Evolutionary conservation across 2,113 vertebrate species (phyloP), one percentile per base, ranked within the genome.

Genomic region (Channa argus): DNA sequence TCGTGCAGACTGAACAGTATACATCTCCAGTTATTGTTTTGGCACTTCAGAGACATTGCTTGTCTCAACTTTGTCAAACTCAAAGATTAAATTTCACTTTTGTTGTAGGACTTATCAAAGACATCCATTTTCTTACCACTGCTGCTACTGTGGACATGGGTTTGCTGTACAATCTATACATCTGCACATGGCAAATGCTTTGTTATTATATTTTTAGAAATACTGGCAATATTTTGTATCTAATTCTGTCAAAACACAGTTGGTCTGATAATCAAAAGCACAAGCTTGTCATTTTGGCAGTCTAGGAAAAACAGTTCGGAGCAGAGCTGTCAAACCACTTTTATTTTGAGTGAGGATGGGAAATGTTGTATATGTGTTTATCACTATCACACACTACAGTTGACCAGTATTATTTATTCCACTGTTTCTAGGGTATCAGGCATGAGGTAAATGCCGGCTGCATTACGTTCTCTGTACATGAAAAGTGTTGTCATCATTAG

Each of bases 31-130:
- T 53, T 59, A 47, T 37, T 71, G 55, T 34, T 44, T 60, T 55
- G 15, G 0, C 50, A 51, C 45, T 80, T 65, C 38, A 38, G 46
- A 39, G 47, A 38, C 49, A 8, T 59, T 3, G 9, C 14, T 52
- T 63, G n/a, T 54, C 65, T 69, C 7, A 4, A 5, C 10, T 47
- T 51, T 33, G 71, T 67, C 24, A 24, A 24, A 62, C 54, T 56
- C 37, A 9, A 33, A 49, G 13, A 14, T 39, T n/a, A 41, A 38
- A 68, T 39, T 11, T 46, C 1, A 61, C n/a, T 54, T 45, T 66
- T 56, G 55, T 63, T 79, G 61, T 45, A 8, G 24, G 9, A 50
- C 7, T 55, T 45, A 37, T 44, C 46, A 53, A 65, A 41, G 12
- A 49, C 43, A 45, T 66, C 45, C 68, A 65, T 54, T 68, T 47